A percentile compares a stretch with the other conserved stretches of the same genome.
phyloP scores from a whole-genome alignment of 2,113 vertebrate species.

The Semicossyphus pulcher region DNA sequence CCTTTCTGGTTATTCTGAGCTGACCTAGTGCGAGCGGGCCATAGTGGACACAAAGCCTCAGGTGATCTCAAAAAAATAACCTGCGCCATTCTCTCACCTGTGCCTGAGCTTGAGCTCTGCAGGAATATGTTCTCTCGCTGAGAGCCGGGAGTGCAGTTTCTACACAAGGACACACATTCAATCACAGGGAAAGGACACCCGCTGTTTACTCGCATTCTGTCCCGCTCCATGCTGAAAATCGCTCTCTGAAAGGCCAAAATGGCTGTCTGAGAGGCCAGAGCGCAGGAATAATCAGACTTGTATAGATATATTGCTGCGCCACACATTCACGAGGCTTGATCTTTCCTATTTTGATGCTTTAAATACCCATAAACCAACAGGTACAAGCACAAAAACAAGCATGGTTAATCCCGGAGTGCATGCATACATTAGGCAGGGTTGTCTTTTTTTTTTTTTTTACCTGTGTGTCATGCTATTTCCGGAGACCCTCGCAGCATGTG shows the following conservation, averaged over 20 bases:
- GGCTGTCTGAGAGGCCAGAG: slow-evolving; percentile 18
- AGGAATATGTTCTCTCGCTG: slow-evolving; percentile 47
- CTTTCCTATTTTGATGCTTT: not conserved
- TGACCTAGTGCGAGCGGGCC: slow-evolving; percentile 69
- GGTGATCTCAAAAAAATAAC: slow-evolving; percentile 61
- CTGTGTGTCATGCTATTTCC: slow-evolving; percentile 48
- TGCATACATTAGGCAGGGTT: not conserved
- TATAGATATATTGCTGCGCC: not conserved
- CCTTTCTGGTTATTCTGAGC: slow-evolving; percentile 76
- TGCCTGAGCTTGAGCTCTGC: slow-evolving; percentile 54
- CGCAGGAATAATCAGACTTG: slow-evolving; percentile 2
- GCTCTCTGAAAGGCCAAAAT: slow-evolving; percentile 30
- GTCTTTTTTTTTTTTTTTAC: slow-evolving; percentile 26
- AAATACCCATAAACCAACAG: not conserved
- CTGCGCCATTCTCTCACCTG: slow-evolving; percentile 73
- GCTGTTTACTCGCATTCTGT: slow-evolving; percentile 39
- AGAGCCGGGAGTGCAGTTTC: slow-evolving; percentile 46
- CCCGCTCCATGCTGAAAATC: slow-evolving; percentile 14
- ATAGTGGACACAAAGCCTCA: slow-evolving; percentile 68
- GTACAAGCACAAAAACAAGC: not conserved
- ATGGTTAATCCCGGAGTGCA: not conserved
- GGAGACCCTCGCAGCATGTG: slow-evolving; percentile 33
- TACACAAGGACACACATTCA: slow-evolving; percentile 74
- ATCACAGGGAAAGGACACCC: slow-evolving; percentile 59
- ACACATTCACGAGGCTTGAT: not conserved